Base-by-base conservation (phyloP, 2,888 invertebrate species). In the Poecilobothrus nobilitatus region DNA sequence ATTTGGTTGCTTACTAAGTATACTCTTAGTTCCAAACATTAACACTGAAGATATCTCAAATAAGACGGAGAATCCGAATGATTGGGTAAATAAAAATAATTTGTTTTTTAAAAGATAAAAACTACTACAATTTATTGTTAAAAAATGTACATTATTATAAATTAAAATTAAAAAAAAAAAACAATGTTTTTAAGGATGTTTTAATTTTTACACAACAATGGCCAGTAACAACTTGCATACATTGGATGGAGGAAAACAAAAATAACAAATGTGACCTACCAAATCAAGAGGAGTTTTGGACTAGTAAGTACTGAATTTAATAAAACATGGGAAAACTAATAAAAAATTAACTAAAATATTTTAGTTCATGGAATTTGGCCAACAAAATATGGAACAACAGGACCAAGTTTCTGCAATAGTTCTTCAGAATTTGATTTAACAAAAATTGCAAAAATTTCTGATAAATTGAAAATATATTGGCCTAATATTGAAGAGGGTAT, bases 351-450 rank as follows among this genome's bases (percentile, higher is more conserved):
- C 37, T 37, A 37, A 27, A 4, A 27, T 5, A 2, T 37, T 53
- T 9, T 53, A 53, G 53, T 94, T 44, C 93, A 94, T 76, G 93
- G 93, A 1, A 84, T 93, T 62, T 94, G 94, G 94, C 94, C 94
- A 0, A 88, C 91, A 0, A 87, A 88, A 76, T 78, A 84, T 0
- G 87, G 88, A 1, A 86, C 85, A 1, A 78, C 85, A 1, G 91
- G 91, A 0, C 93, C 93, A 0, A 78, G 78, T 7, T 91, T 86
- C 77, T 94, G 93, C 76, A 90, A 92, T 74, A 84, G 83, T 8
- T 84, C 89, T 0, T 85, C 88, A 78, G 83, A 84, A 65, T 93
- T 92, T 76, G 85, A 91, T 75, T 81, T 85, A 0, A 82, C 84
- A 9, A 80, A 85, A 73, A 79, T 93, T 18, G 78, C 81, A 33